phyloP scores from a whole-genome alignment of 2,888 invertebrate species.

The Tenthredo mesomela region DNA sequence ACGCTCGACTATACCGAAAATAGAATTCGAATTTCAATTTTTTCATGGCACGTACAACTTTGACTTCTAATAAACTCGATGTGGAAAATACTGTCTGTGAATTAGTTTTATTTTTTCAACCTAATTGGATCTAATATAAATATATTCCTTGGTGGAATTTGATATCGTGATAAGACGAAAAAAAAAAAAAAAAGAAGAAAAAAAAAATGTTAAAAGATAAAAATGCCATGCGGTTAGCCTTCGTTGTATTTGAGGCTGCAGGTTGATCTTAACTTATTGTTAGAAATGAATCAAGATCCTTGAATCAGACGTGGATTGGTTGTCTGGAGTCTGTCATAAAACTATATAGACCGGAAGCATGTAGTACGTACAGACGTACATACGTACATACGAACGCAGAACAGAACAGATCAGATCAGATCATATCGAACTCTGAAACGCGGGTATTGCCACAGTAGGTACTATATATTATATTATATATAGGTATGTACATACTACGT shows the following conservation, averaged over 20 bases:
- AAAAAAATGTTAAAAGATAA: too few relatives aligned
- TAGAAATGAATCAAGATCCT: slow-evolving; percentile 8
- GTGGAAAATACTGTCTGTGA: too few relatives aligned
- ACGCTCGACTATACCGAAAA: too few relatives aligned
- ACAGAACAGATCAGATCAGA: not conserved
- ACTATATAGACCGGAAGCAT: not conserved
- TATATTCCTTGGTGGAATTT: not conserved
- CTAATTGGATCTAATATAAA: too few relatives aligned
- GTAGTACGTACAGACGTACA: not conserved
- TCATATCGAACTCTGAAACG: slow-evolving; percentile 6
- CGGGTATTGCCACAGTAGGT: not conserved
- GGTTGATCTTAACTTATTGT: not conserved
- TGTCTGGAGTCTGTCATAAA: slow-evolving; percentile 22
- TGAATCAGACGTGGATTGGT: not conserved
- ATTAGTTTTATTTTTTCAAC: too few relatives aligned
- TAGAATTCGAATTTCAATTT: too few relatives aligned
- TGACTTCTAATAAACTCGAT: too few relatives aligned
- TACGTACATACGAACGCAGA: too few relatives aligned
- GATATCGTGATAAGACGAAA: not conserved
- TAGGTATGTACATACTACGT: not conserved
- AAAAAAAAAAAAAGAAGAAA: not conserved
- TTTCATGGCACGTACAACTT: too few relatives aligned
- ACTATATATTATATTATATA: not conserved
- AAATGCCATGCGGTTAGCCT: not conserved
- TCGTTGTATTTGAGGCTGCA: not conserved